Evolutionary conservation across 2,797 vertebrate genomes (phyloP), one percentile per base, ranked within the genome.

Genomic region (Synanceia verrucosa): DNA sequence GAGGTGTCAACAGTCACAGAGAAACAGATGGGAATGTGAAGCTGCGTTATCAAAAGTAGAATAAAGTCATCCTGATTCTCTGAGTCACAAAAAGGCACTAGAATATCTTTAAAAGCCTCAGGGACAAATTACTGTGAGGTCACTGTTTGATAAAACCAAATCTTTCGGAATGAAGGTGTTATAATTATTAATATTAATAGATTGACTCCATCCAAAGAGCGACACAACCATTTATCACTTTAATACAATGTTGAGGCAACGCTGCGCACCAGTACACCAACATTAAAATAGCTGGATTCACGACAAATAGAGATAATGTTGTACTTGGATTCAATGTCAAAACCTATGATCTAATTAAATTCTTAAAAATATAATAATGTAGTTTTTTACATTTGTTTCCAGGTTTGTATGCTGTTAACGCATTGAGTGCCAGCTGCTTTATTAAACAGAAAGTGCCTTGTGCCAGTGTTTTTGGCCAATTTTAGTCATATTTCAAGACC

Each of bases 1-100:
- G 57, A 81, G 78, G 76, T 81, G 72, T 82, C 65, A 55, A 59
- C 69, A 66, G 65, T 66, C 52, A 57, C 28, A 64, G 47, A 80
- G 36, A 82, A 60, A 44, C 58, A 55, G 61, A 73, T 18, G 28
- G 29, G 76, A 81, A 63, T 37, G 70, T 16, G 44, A 57, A 65
- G 65, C 63, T 72, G 43, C 64, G 47, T 66, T 71, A 63, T 80
- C 65, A 74, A 70, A 78, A 23, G 34, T 3, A 63, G 69, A 73
- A 72, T 50, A 67, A 76, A 63, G 44, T 21, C 60, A 79, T 79
- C 24, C 33, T 5, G 34, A 53, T 53, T 56, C 56, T 65, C 73
- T 51, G n/a, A 75, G 67, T 12, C 11, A 24, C 11, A 61, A 28
- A 52, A 66, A 51, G 34, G 19, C 33, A 48, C 33, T 14, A 55